Base-by-base conservation (phyloP, 23 tunicate species). In the Ascidia mentula region DNA sequence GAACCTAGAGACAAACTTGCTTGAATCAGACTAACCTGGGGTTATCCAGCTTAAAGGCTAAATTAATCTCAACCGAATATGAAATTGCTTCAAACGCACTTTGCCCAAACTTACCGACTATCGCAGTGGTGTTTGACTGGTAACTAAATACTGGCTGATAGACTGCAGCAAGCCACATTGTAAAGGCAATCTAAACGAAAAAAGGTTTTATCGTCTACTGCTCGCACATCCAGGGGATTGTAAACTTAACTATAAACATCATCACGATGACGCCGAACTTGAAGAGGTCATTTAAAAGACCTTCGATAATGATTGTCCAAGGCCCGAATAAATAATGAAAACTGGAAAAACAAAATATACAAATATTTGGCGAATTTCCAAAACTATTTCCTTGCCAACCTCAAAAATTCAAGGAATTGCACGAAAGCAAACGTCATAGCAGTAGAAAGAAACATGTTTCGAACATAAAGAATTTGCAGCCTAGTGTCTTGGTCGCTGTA, bases 251-350 rank as follows among this genome's bases (percentile, higher is more conserved):
- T 72, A 93, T 88, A 77, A 93, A 93, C 78, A 93, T 60, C 26
- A 93, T 86, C 59, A 93, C 93, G 31, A 93, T 88, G 34, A 93
- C 98, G 17, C 98, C 98, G 80, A 93, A 93, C 40, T 93, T 93
- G 36, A 93, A 74, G 35, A 93, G 79, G 72, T 93, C 98, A 37
- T 77, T 84, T 60, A 93, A 40, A 31, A 93, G 75, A 18, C 98
- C 98, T 80, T 88, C 98, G 31, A 93, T 93, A 75, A 93, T 93
- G 36, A 87, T 93, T 59, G 98, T 83, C 98, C 98, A 93, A 5
- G 98, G 98, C 46, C 98, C 98, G 76, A 93, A 93, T 31, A 93
- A 81, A 82, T 93, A 93, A 75, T 93, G 98, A 88, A 93, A 93
- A 77, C 98, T 93, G 40, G 22, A 79, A 82, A 78, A 4, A 77